A percentile compares a stretch with the other conserved stretches of the same genome.
Evolutionary conservation across 1,140 invertebrate species (phyloP).

Genomic region (Mamestra configurata): DNA sequence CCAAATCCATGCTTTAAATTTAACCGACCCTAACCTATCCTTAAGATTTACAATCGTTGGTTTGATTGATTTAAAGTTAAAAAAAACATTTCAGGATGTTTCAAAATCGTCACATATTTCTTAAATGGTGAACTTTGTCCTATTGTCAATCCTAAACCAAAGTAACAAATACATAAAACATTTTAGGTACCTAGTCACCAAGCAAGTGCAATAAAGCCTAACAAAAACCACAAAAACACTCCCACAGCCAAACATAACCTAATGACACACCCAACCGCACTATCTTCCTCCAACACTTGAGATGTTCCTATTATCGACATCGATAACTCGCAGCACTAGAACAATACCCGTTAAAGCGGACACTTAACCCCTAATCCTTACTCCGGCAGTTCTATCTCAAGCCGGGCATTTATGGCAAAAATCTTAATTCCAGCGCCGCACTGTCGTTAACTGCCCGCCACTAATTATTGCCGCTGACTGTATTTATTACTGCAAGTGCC

Average conservation of each 20-base stretch:
- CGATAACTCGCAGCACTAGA: conserved; percentile 68
- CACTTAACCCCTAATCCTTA: conserved; percentile 87
- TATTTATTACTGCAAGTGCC: conserved; percentile 79
- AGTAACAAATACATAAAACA: too few relatives aligned
- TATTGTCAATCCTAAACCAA: too few relatives aligned
- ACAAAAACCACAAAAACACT: not conserved
- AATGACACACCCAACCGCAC: not conserved
- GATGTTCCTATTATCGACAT: conserved; percentile 48
- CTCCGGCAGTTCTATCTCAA: conserved; percentile 75
- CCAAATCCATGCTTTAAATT: too few relatives aligned
- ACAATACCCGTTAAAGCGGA: conserved; percentile 83
- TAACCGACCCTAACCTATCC: too few relatives aligned
- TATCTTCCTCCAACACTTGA: conserved; percentile 1
- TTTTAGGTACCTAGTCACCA: too few relatives aligned
- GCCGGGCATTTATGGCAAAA: conserved; percentile 85
- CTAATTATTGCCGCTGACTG: conserved; percentile 83
- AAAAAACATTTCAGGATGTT: too few relatives aligned
- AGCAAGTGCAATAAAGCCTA: not conserved
- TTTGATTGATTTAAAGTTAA: too few relatives aligned
- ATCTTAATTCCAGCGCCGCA: conserved; percentile 82
- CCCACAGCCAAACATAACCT: too few relatives aligned
- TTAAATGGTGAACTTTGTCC: too few relatives aligned
- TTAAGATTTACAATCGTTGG: too few relatives aligned
- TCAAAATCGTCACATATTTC: too few relatives aligned
- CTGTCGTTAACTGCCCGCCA: conserved; percentile 85